These are phyloP conservation scores for Drosophila prolongata DNA, from an alignment of 2,888 invertebrate genomes.

Conservation along the genomic window DNA sequence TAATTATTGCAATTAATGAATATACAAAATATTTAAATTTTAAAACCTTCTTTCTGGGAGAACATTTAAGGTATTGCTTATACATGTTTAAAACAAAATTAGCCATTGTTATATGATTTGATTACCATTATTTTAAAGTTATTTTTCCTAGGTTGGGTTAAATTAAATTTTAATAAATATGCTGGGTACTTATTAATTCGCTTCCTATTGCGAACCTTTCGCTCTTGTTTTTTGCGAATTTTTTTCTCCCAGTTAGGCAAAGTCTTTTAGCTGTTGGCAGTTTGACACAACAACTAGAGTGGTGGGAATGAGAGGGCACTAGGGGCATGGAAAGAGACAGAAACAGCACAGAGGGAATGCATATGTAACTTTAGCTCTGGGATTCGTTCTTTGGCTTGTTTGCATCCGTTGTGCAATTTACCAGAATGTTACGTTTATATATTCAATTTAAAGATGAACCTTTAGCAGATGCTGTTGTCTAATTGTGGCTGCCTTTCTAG, in stretches of 20 bases:
- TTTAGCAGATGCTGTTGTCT: neutral
- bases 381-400: slow-evolving; percentile 28
- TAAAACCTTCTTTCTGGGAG: too few relatives aligned
- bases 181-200: neutral
- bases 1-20: too few relatives aligned
- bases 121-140: too few relatives aligned
- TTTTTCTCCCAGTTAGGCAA: slow-evolving; percentile 28
- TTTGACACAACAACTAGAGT: slow-evolving; percentile 40
- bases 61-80: too few relatives aligned
- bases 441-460: slow-evolving; percentile 36
- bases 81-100: too few relatives aligned
- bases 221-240: neutral
- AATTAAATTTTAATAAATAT: neutral
- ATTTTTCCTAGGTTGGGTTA: neutral
- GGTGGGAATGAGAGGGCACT: neutral
- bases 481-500: slow-evolving; percentile 10
- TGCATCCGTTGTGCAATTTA: slow-evolving; percentile 43
- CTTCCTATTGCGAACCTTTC: neutral
- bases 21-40: too few relatives aligned
- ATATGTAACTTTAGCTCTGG: slow-evolving; percentile 36
- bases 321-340: neutral
- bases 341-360: neutral
- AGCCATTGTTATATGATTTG: too few relatives aligned
- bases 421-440: slow-evolving; percentile 46
- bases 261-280: slow-evolving; percentile 50